Conservation (phyloP, 2,113 vertebrate genomes). For the Sorex araneus region DNA sequence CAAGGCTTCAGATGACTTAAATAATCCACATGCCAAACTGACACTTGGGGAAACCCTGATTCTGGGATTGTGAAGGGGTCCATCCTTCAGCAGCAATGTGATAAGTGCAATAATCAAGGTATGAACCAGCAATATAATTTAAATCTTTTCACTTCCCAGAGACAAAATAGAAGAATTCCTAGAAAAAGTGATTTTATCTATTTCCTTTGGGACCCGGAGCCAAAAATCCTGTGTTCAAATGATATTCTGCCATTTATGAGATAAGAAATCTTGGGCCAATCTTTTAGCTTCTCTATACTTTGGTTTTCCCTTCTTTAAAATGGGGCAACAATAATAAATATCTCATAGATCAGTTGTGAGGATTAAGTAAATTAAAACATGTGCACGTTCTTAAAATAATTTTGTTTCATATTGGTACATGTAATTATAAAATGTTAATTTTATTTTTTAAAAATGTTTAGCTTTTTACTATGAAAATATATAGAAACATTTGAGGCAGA, state of each 20-base stretch:
- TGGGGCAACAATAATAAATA: not conserved
- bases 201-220: not conserved
- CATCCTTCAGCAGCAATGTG: not conserved
- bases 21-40: too few relatives aligned
- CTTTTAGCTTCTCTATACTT: not conserved
- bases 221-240: not conserved
- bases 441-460: slow-evolving; percentile 9
- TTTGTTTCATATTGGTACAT: not conserved
- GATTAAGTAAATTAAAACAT: slow-evolving; percentile 23
- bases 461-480: not conserved
- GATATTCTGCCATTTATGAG: not conserved
- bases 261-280: not conserved
- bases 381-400: not conserved
- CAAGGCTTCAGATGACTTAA: too few relatives aligned
- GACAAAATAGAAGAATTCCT: slow-evolving; percentile 3
- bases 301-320: slow-evolving; percentile 29
- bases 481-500: not conserved
- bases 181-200: not conserved
- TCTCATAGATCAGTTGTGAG: not conserved
- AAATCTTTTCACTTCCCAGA: not conserved
- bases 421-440: not conserved
- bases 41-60: too few relatives aligned
- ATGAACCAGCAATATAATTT: not conserved
- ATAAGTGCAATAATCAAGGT: too few relatives aligned
- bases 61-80: not conserved